Evolutionary conservation across 2,888 invertebrate genomes (phyloP), one percentile per base, ranked within the genome.

Genomic region (Conus canariensis): DNA sequence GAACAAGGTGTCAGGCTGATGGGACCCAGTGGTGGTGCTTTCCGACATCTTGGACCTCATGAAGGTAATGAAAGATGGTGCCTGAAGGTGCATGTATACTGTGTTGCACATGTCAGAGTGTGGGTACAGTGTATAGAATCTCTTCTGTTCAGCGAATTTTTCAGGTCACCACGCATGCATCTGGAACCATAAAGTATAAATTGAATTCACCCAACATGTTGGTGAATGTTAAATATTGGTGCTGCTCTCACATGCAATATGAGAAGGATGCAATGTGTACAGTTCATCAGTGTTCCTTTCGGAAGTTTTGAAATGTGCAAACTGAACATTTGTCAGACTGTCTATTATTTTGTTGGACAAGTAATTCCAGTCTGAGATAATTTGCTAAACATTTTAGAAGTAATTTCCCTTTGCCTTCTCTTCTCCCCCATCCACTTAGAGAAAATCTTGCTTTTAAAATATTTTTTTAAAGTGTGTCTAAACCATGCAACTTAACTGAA

Each of bases 1-100:
- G 95, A 95, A 67, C 92, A 94, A 59, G 91, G 92, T 64, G 92
- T 95, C 89, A 93, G 93, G 19, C 90, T 95, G 87, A 93, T 95
- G 93, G 94, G 82, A 14, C 64, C 88, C 16, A 88, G 86, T 19
- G 80, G 89, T 2, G 94, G 95, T 89, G 95, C 95, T 88, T 95
- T 95, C 90, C 92, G 95, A 45, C 95, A 95, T 22, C 93, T 95
- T 0, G 91, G 90, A 2, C 89, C 90, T 14, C 90, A 89, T 59
- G 90, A 90, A 60, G 92, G 91, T 95, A 95, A 12, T 93, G 95
- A 7, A 95, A 95, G 91, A 92, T 94, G 89, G 95, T 95, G 91
- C 91, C 93, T 30, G 94, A 94, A 77, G 94, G 94, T 59, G 58
- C 83, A 67, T 83, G 6, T 90, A 86, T 59, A 77, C 86, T 8